phyloP scores from a whole-genome alignment of 2,888 invertebrate genomes.

The Cephus sareptanus region DNA sequence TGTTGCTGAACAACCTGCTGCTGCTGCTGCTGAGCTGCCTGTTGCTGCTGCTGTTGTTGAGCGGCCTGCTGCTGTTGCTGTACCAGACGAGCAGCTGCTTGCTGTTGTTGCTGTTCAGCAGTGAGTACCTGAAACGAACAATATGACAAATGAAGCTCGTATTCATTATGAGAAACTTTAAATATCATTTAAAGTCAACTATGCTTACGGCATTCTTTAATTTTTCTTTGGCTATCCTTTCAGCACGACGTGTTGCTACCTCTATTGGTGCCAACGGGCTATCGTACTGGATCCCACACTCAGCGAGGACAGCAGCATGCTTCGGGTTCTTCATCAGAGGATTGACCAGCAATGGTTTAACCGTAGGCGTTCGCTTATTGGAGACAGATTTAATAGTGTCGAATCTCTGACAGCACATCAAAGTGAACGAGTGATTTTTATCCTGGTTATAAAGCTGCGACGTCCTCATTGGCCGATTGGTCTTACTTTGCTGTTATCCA shows the following conservation, averaged over 20 bases:
- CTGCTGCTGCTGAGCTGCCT: conserved; percentile 53
- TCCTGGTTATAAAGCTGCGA: conserved; percentile 82
- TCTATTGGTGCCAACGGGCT: conserved; percentile 85
- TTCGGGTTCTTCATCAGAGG: conserved; percentile 83
- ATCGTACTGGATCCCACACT: conserved; percentile 87
- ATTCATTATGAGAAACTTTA: background rate
- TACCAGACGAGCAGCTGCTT: conserved; percentile 40
- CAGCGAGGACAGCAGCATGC: conserved; percentile 84
- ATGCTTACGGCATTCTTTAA: conserved; percentile 67
- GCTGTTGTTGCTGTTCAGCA: conserved; percentile 52
- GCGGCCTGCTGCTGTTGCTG: conserved; percentile 41
- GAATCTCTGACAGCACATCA: conserved; percentile 75
- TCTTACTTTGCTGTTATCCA: conserved; percentile 69
- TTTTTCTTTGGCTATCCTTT: conserved; percentile 87
- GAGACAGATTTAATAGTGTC: conserved; percentile 83
- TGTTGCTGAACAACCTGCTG: conserved; percentile 33
- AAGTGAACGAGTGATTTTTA: conserved; percentile 78
- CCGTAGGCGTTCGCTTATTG: conserved; percentile 79
- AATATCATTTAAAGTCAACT: conserved; percentile 27
- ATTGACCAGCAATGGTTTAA: conserved; percentile 81
- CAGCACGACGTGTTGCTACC: conserved; percentile 83
- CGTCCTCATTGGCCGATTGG: conserved; percentile 79
- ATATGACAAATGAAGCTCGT: conserved; percentile 1
- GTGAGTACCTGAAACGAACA: conserved; percentile 46
- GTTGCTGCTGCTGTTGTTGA: conserved; percentile 54